Evolutionary conservation across 2,888 invertebrate genomes (phyloP), one percentile per base, ranked within the genome.

Genomic region (Pterobdella sp.): DNA sequence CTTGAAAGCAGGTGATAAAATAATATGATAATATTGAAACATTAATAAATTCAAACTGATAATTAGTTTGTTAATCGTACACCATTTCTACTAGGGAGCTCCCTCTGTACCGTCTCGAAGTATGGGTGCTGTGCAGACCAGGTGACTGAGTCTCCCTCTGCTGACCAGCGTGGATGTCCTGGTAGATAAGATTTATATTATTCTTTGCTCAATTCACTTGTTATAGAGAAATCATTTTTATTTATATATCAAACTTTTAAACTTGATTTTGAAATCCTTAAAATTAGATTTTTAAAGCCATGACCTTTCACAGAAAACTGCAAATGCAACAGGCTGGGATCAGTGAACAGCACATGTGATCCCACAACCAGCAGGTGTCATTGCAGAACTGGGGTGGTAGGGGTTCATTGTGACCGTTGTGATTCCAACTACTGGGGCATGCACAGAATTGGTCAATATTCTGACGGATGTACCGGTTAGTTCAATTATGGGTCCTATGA

Each of bases 361-460:
- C 35, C 34, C n/a, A 35, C 63, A 1, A 71, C 18, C 34, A 60
- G 29, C 22, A 60, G 63, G 4, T 71, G 71, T 78, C 78, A 79
- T 72, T 85, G 85, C 78, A 80, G 80, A 69, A 86, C 88, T 42
- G 91, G 93, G 81, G 90, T 96, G 32, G 90, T 90, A 0, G 94
- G 93, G 0, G 87, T 92, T 1, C 88, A 89, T 26, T 97, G 97
- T 82, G 91, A 94, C 81, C 88, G 87, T 73, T 98, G 97, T 81
- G 71, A 79, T 79, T 87, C 88, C 78, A 91, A 91, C 29, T 89
- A 89, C 37, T 77, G 79, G 37, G 78, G 78, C 32, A 71, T 71
- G 35, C 71, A 71, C 63, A 56, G 36, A 22, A 71, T 71, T 29
- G 35, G 56, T 1, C 60, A 63, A 7, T 42, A 32, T 35, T 34